These are phyloP conservation scores for Hanleya hanleyi DNA, from an alignment of 2,888 invertebrate species.

Conservation along the genomic window DNA sequence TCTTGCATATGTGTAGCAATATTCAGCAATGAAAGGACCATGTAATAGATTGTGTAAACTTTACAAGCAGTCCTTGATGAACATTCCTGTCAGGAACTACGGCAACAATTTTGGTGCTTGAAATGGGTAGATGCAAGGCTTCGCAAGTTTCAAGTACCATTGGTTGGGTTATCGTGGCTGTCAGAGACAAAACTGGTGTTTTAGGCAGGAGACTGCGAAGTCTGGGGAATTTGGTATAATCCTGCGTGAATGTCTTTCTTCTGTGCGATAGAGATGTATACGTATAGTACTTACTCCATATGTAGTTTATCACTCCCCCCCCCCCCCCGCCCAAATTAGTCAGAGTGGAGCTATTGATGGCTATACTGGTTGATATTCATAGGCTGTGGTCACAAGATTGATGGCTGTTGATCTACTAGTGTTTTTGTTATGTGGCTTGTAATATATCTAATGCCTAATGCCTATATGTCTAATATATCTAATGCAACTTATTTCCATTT, in stretches of 20 bases:
- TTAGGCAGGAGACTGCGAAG: background rate
- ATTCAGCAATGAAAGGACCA: no score
- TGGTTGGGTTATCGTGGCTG: background rate
- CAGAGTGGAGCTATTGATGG: background rate
- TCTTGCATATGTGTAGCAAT: no score
- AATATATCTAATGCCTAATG: no score
- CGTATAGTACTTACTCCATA: no score
- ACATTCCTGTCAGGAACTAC: background rate
- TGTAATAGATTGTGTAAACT: no score
- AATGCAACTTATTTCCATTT: background rate
- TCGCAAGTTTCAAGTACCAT: background rate
- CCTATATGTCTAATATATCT: background rate
- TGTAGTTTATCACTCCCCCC: background rate
- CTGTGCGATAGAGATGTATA: background rate
- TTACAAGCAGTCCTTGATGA: background rate
- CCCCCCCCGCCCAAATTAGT: background rate
- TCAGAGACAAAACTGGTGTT: background rate
- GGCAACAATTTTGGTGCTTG: background rate
- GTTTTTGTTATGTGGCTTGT: background rate
- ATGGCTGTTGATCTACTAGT: background rate
- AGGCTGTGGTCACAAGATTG: background rate
- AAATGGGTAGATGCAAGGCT: background rate
- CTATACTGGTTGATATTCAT: background rate
- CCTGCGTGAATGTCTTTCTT: background rate
- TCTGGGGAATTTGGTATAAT: background rate